Evolutionary conservation across 2,113 vertebrate species (phyloP), one percentile per base, ranked within the genome.

Genomic region (Anarrhichthys ocellatus): DNA sequence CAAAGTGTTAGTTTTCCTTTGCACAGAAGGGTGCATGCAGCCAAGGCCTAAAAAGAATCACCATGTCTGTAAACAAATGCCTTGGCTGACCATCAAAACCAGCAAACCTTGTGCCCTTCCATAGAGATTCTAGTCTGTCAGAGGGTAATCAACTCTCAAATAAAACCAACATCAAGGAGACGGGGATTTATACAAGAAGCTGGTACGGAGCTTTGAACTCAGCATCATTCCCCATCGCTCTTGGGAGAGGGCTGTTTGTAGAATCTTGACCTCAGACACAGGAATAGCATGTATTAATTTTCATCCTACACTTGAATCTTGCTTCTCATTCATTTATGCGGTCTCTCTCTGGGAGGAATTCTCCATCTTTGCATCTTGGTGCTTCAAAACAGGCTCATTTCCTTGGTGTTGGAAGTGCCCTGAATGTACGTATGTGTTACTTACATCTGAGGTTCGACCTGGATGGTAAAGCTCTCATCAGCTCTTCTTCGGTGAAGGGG

Each of bases 61-160:
- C 61, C 81, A 85, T 84, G 88, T 84, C 88, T 91, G 89, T 83
- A 92, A 89, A 93, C 89, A 89, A 92, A 93, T 78, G 90, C 85
- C 85, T 92, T 95, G 94, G 94, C 94, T 93, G 90, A 89, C 92
- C 89, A 94, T 94, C 93, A 95, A 94, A 95, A 92, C 75, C 70
- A 56, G 40, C 67, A 85, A 88, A 93, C 91, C 92, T 89, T 82
- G 73, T 81, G 78, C 90, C 89, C 88, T 88, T 87, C 91, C 93
- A 91, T 83, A 88, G 91, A 94, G 91, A 93, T 91, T 93, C 76
- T 88, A 80, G 83, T 56, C 87, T 92, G 89, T 94, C 93, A 92
- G 86, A 95, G 93, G 94, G 89, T 95, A 95, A 95, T 95, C 92
- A 92, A 90, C 81, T 91, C 92, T 94, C 93, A 93, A 95, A 94